phyloP scores from a whole-genome alignment of 2,797 vertebrate species.

The Hybognathus amarus region DNA sequence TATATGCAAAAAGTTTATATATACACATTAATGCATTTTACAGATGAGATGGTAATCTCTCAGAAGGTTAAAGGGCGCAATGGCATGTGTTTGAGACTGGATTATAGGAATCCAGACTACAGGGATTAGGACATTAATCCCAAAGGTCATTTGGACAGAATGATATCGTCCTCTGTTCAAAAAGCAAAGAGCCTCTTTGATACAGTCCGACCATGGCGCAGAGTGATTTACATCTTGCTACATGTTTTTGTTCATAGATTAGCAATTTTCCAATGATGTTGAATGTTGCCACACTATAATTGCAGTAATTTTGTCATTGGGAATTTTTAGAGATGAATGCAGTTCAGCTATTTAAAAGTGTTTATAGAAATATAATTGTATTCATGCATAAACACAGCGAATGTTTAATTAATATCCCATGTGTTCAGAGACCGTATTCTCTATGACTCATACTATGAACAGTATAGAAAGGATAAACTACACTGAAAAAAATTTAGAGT shows the following conservation, averaged over 20 bases:
- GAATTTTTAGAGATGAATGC: not conserved
- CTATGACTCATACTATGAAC: not conserved
- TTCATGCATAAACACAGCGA: not conserved
- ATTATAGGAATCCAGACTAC: conserved; percentile 44
- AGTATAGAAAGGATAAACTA: too few relatives aligned
- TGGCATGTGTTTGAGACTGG: conserved; percentile 43
- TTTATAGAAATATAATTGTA: not conserved
- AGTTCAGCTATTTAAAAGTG: not conserved
- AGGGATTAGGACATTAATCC: conserved; percentile 37
- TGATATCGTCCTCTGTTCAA: conserved; percentile 24
- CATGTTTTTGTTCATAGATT: not conserved
- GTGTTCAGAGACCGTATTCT: not conserved
- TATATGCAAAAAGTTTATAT: not conserved
- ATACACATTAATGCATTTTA: conserved; percentile 15
- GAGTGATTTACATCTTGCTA: not conserved
- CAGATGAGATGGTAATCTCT: not conserved
- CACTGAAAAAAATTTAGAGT: too few relatives aligned
- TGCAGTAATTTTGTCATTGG: not conserved
- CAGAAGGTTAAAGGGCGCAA: not conserved
- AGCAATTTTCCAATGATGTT: not conserved
- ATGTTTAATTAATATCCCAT: not conserved
- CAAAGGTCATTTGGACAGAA: conserved; percentile 42
- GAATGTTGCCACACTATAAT: not conserved
- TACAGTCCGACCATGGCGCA: not conserved
- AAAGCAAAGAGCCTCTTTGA: not conserved